Evolutionary conservation across 2,113 vertebrate genomes (phyloP), one percentile per base, ranked within the genome.

Genomic region (Daphoenositta chrysoptera): DNA sequence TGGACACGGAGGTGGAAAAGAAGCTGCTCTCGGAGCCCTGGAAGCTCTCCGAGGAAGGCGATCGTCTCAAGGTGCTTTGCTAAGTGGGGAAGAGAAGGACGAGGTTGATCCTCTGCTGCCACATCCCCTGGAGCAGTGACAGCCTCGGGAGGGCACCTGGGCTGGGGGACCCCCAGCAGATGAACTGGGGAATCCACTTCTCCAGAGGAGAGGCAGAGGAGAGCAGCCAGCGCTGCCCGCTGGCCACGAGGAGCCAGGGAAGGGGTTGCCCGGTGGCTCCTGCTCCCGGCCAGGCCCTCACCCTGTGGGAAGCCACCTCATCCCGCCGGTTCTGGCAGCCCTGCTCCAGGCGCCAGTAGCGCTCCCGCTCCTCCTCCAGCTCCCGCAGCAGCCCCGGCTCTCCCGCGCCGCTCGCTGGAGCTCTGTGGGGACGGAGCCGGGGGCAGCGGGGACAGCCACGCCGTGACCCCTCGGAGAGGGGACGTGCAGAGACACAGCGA

Each of bases 311-410:
- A 63, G 96, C 90, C 93, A 96, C 96, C 96, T 98, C 98, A 10
- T 98, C 98, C 53, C 70, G 63, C 72, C 98, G 97, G 96, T 98
- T 98, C 95, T 98, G 98, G 0, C 97, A 98, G 97, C 98, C 96
- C 95, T 98, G 98, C 96, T 98, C 95, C 89, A 98, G 97, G 57
- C 97, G 97, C 96, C 98, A 98, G 90, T 97, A 98, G 71, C 97
- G 97, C 1, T 96, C 94, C 85, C 91, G 93, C 72, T 95, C 79
- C 83, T 98, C 97, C n/a, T 98, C 98, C 95, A 98, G 95, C 94
- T 98, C 97, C 15, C 66, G 83, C 88, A 35, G 96, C 63, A 98
- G 95, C 65, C 89, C 83, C 40, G 91, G 58, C 87, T 95, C 15
- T 96, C 96, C 81, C 82, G 76, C 0, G 76, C 83, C 15, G 88